Evolutionary conservation across 1,140 invertebrate species (phyloP).

Genomic region (Ceratitis capitata): DNA sequence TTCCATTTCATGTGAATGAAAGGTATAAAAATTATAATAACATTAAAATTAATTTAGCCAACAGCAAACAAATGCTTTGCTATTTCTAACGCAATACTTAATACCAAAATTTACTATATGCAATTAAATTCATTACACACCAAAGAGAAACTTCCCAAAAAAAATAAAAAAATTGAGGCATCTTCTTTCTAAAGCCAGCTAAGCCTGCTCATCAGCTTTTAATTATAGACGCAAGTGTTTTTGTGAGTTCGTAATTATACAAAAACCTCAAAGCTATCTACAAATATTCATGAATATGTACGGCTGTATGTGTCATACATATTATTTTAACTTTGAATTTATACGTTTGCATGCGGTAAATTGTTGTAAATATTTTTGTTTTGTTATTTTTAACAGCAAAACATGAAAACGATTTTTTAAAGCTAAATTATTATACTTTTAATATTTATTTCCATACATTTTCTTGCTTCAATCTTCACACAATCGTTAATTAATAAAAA

Average conservation of each 20-base stretch:
- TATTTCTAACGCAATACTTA: not conserved
- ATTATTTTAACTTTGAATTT: not conserved
- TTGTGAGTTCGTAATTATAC: not conserved
- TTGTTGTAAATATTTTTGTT: not conserved
- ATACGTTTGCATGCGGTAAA: not conserved
- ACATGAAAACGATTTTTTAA: no score
- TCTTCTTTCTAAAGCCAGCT: not conserved
- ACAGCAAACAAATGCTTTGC: not conserved
- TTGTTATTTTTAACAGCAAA: no score
- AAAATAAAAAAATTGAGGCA: not conserved
- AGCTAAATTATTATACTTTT: no score
- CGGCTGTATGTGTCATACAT: not conserved
- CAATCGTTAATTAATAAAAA: not conserved
- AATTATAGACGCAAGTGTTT: not conserved
- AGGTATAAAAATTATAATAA: no score
- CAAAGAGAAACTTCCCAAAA: not conserved
- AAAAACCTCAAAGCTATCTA: no score
- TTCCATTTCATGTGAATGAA: no score
- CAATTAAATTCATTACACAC: not conserved
- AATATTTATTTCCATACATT: no score
- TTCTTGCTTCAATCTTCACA: not conserved
- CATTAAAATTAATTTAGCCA: no score
- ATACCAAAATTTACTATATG: not conserved
- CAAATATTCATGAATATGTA: no score
- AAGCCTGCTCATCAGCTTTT: not conserved